Conservation (phyloP, 2,888 invertebrate genomes). For the Trilocha varians region DNA sequence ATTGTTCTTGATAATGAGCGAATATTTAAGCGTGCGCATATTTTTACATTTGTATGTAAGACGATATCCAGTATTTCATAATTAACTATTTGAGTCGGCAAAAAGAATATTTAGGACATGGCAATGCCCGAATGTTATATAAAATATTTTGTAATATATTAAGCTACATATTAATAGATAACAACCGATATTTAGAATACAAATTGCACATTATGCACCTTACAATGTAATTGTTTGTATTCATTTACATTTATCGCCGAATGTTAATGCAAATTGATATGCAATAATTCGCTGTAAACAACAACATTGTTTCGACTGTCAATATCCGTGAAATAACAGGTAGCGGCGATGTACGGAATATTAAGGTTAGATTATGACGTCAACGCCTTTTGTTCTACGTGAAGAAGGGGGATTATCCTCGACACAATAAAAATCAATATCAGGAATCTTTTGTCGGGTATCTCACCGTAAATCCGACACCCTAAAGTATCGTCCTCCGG, state of each 20-base stretch:
- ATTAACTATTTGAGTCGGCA: too few relatives aligned
- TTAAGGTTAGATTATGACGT: not conserved
- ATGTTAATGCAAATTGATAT: not conserved
- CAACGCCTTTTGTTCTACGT: slow-evolving; percentile 2
- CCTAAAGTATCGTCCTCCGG: slow-evolving; percentile 17
- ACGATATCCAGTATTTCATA: slow-evolving; percentile 20
- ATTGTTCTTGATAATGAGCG: slow-evolving; percentile 55
- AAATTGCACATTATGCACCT: not conserved
- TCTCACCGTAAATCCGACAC: slow-evolving; percentile 27
- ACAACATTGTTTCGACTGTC: not conserved
- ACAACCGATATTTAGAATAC: not conserved
- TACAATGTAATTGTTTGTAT: not conserved
- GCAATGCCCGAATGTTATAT: not conserved
- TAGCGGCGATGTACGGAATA: not conserved
- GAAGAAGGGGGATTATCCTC: slow-evolving; percentile 1
- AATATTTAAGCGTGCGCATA: slow-evolving; percentile 29
- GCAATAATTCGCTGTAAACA: not conserved
- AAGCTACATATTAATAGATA: too few relatives aligned
- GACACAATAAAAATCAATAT: slow-evolving; percentile 7
- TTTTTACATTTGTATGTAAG: slow-evolving; percentile 31
- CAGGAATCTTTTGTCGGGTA: slow-evolving; percentile 12
- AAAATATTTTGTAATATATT: not conserved
- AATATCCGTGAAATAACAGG: not conserved
- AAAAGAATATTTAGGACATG: too few relatives aligned
- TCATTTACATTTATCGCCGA: not conserved